A percentile compares a stretch with the other conserved stretches of the same genome.
phyloP scores from a whole-genome alignment of 2,113 vertebrate species.

The Ondatra zibethicus region DNA sequence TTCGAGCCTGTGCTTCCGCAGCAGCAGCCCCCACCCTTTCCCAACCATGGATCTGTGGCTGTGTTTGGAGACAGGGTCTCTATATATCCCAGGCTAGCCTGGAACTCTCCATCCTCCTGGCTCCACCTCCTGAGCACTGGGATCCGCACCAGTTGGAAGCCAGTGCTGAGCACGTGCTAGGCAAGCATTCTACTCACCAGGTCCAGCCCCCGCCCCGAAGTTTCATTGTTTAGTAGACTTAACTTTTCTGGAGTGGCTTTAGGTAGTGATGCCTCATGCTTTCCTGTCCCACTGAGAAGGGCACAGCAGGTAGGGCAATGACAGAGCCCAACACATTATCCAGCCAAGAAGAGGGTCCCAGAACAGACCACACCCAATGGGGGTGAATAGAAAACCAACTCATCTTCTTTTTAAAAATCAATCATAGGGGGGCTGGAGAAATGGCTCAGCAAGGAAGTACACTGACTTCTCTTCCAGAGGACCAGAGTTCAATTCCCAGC shows the following conservation, averaged over 20 bases:
- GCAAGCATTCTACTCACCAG: neutral
- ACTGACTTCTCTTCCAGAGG: no score
- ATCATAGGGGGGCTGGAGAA: no score
- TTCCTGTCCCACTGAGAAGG: neutral
- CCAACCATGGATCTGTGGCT: neutral
- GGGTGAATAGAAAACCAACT: neutral
- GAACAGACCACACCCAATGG: neutral
- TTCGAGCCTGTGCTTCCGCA: no score
- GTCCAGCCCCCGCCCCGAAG: neutral
- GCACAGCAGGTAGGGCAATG: neutral
- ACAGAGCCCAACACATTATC: neutral
- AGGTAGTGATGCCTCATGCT: neutral
- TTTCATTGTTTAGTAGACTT: neutral
- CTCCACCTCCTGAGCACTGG: neutral
- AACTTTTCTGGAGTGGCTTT: neutral
- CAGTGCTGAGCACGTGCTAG: neutral
- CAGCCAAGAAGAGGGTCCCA: no score
- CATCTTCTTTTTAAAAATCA: neutral
- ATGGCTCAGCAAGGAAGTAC: no score
- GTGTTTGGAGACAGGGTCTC: neutral
- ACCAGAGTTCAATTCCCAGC: no score
- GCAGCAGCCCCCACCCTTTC: neutral
- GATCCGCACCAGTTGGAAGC: neutral
- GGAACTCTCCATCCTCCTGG: neutral
- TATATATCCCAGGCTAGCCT: neutral